Evolutionary conservation across 2,113 vertebrate species (phyloP).

Genomic region (Chionis minor): DNA sequence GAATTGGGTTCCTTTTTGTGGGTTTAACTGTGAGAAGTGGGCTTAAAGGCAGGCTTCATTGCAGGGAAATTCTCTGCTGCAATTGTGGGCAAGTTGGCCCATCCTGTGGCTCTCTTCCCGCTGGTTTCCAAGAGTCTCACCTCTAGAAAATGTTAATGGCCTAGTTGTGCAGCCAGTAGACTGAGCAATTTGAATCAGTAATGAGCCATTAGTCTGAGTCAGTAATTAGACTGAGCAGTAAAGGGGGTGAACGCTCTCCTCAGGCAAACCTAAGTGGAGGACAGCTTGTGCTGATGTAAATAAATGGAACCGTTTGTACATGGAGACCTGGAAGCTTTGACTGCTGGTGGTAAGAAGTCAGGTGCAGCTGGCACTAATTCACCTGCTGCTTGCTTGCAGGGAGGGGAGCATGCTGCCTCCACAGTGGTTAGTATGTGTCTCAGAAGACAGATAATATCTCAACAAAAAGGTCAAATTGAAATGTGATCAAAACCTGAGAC

Average conservation of each 20-base stretch:
- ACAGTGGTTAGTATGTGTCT: not conserved
- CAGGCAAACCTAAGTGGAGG: not conserved
- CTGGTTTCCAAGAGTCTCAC: not conserved
- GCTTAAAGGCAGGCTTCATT: not conserved
- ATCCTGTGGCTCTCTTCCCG: not conserved
- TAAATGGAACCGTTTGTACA: not conserved
- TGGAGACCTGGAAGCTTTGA: not conserved
- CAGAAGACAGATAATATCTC: not conserved
- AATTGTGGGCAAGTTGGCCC: not conserved
- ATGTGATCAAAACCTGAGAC: not conserved
- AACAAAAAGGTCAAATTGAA: not conserved
- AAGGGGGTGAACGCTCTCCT: not conserved
- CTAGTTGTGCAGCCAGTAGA: not conserved
- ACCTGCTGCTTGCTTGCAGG: not conserved
- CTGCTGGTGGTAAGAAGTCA: not conserved
- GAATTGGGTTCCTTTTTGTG: not conserved
- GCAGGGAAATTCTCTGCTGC: not conserved
- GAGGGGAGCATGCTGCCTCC: not conserved
- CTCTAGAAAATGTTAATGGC: slow-evolving; percentile 15
- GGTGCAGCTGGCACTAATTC: slow-evolving; percentile 1
- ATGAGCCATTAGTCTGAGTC: slow-evolving; percentile 20
- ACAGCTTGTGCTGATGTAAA: not conserved
- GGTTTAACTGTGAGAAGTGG: not conserved
- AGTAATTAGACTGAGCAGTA: slow-evolving; percentile 5
- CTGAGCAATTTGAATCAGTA: slow-evolving; percentile 26